A percentile compares a stretch with the other conserved stretches of the same genome.
These are phyloP conservation scores for Acronicta psi DNA, from an alignment of 2,888 invertebrate species.

Conservation along the genomic window DNA sequence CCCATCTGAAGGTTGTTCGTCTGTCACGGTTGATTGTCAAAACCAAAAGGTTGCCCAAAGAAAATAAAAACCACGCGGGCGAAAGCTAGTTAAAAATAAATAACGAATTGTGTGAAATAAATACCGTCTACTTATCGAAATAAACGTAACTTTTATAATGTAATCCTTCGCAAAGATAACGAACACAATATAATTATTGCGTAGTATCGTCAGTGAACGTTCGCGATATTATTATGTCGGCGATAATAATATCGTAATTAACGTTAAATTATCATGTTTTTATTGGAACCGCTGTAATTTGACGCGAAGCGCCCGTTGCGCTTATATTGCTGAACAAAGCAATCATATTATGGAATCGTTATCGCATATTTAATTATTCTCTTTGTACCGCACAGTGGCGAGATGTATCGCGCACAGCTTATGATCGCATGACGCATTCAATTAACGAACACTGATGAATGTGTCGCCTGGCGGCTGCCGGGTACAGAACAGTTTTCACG, in stretches of 20 bases:
- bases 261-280: neutral
- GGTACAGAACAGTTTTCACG: no score
- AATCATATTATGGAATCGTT: constrained; percentile 7
- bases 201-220: neutral
- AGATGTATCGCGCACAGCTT: neutral
- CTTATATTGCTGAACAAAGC: constrained; percentile 1
- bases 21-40: no score
- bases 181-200: neutral
- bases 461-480: no score
- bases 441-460: no score
- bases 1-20: neutral
- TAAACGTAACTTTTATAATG: no score
- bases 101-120: no score
- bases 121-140: no score
- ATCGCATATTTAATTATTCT: constrained; percentile 8
- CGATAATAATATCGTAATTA: neutral
- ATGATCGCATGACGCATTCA: constrained; percentile 11
- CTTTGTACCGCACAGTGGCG: constrained; percentile 10
- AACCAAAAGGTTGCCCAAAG: no score
- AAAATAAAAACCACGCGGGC: no score
- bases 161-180: no score
- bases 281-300: neutral
- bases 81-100: no score
- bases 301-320: neutral
- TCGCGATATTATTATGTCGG: neutral